Evolutionary conservation across 2,797 vertebrate species (phyloP).

Genomic region (Austrolebias charrua): DNA sequence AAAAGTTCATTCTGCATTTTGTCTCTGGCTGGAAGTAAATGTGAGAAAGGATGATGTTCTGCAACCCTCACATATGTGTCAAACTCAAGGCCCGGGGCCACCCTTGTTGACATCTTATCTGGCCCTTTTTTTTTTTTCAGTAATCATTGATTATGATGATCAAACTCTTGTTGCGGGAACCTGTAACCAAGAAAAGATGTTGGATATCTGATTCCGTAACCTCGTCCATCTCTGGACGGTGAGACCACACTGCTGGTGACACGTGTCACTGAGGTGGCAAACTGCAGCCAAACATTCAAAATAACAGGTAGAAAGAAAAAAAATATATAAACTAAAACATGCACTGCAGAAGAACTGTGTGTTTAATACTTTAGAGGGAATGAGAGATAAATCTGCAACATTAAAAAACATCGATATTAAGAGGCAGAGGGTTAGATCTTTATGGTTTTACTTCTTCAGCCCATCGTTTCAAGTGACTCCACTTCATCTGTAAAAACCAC

Average conservation of each 20-base stretch:
- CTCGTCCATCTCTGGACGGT: constrained; percentile 16
- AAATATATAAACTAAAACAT: background rate
- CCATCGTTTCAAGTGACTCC: constrained; percentile 2
- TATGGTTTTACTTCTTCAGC: background rate
- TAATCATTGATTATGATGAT: no score
- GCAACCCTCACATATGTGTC: constrained; percentile 7
- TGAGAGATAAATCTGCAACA: background rate
- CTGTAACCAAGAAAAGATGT: no score
- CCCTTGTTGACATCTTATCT: no score
- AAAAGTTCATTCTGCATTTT: constrained; percentile 1
- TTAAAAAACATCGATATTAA: background rate
- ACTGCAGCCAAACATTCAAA: constrained; percentile 7
- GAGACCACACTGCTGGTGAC: constrained; percentile 24
- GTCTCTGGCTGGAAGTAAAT: background rate
- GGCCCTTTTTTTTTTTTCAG: no score
- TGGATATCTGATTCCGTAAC: background rate
- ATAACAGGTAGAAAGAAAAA: background rate
- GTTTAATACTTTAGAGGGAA: background rate
- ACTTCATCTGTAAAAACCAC: background rate
- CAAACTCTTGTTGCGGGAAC: no score
- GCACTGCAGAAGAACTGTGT: constrained; percentile 8
- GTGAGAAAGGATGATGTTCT: background rate
- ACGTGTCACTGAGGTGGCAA: constrained; percentile 17
- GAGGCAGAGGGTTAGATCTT: background rate
- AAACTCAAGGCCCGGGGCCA: no score